phyloP scores from a whole-genome alignment of 1,140 invertebrate genomes.

The Sinonovacula constricta region DNA sequence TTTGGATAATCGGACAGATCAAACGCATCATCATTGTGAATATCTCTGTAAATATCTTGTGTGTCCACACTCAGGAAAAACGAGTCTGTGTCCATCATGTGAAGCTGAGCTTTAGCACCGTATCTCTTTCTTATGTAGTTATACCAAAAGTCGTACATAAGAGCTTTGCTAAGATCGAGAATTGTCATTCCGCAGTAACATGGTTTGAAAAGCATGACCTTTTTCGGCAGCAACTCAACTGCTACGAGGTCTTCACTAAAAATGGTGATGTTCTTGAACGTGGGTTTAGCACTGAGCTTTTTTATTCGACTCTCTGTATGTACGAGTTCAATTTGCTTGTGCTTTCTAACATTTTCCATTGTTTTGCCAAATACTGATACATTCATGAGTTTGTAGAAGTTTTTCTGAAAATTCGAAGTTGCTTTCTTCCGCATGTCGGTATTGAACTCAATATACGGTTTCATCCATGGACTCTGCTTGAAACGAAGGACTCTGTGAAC shows the following conservation, averaged over 20 bases:
- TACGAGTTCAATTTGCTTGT: slow-evolving; percentile 17
- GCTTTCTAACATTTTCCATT: no score
- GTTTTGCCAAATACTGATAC: no score
- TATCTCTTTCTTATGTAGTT: slow-evolving; percentile 62
- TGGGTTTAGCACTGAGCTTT: slow-evolving; percentile 71
- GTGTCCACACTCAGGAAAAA: slow-evolving; percentile 75
- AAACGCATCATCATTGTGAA: slow-evolving; percentile 53
- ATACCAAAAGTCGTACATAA: slow-evolving; percentile 71
- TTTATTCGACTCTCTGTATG: slow-evolving; percentile 17
- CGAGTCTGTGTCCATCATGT: slow-evolving; percentile 78
- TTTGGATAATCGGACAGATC: slow-evolving; percentile 51
- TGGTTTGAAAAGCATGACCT: slow-evolving; percentile 58
- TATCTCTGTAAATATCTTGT: slow-evolving; percentile 76
- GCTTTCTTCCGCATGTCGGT: no score
- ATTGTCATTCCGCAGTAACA: slow-evolving; percentile 62
- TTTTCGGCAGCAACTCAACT: slow-evolving; percentile 48
- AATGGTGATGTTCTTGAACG: slow-evolving; percentile 70
- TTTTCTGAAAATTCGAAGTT: no score
- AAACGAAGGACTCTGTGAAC: no score
- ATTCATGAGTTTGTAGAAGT: no score
- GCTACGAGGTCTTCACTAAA: slow-evolving; percentile 68
- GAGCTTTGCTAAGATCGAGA: slow-evolving; percentile 40
- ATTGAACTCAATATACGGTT: no score
- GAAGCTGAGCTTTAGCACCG: slow-evolving; percentile 59
- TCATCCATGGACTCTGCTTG: no score